A percentile compares a stretch with the other conserved stretches of the same genome.
These are phyloP conservation scores for Helicolenus hilgendorfi DNA, from an alignment of 2,797 vertebrate genomes.

Conservation along the genomic window DNA sequence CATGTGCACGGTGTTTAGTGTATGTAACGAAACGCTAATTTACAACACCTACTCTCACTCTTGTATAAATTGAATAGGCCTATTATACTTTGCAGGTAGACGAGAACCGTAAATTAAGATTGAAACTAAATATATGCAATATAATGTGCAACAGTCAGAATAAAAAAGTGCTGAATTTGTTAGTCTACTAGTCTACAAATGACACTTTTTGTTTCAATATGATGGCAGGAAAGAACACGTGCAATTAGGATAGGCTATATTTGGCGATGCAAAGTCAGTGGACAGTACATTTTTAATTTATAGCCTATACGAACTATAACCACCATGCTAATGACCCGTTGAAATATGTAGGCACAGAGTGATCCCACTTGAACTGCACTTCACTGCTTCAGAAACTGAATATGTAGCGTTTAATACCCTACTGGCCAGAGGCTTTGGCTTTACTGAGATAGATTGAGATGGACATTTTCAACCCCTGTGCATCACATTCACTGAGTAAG, in stretches of 20 bases:
- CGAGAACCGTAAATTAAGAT: not conserved
- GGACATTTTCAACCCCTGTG: not conserved
- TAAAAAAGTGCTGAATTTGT: no score
- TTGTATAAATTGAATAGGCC: not conserved
- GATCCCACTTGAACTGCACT: not conserved
- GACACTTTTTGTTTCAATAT: not conserved
- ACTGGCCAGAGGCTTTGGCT: not conserved
- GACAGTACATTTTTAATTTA: not conserved
- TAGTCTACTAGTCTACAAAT: not conserved
- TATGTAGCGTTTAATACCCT: not conserved
- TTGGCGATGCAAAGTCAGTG: not conserved
- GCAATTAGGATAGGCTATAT: not conserved
- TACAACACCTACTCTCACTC: not conserved
- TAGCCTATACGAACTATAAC: not conserved
- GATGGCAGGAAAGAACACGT: not conserved
- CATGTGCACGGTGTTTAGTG: no score
- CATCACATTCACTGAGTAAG: not conserved
- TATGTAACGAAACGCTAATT: rapidly evolving
- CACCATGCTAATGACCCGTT: not conserved
- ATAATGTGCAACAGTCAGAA: no score
- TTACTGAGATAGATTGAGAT: not conserved
- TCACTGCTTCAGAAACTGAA: not conserved
- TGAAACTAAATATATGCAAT: not conserved
- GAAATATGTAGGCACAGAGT: not conserved
- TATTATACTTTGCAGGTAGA: no score